Percentiles rank a stretch among this genome's conserved stretches.
These are phyloP conservation scores for Stratiomys singularior DNA, from an alignment of 2,888 invertebrate species.

Conservation along the genomic window DNA sequence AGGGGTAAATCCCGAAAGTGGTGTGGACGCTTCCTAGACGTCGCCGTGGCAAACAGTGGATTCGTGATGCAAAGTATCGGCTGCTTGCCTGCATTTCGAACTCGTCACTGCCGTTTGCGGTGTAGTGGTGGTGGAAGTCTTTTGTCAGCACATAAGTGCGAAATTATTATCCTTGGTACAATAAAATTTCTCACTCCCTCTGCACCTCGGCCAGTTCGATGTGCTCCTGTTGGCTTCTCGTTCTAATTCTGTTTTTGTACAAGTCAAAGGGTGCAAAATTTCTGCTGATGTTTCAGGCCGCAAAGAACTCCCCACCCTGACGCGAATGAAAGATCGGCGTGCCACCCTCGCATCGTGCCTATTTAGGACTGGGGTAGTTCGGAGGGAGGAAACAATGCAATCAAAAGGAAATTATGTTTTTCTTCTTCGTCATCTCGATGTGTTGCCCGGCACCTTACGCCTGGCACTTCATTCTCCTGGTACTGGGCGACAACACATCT, in stretches of 20 bases:
- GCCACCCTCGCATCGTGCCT: not conserved
- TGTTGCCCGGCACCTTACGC: conserved; percentile 28
- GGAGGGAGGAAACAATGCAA: conserved; percentile 48
- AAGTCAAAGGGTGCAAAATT: conserved; percentile 38
- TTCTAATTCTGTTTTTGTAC: conserved; percentile 8
- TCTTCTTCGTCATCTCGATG: conserved; percentile 30
- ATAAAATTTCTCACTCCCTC: conserved; percentile 49
- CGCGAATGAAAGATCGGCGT: not conserved
- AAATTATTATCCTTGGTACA: conserved; percentile 52
- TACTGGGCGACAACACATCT: not conserved
- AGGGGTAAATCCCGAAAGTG: not conserved
- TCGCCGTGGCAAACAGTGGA: not conserved
- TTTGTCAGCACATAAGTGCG: conserved; percentile 52
- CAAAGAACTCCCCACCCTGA: not conserved
- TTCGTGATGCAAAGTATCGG: not conserved
- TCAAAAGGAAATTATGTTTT: conserved; percentile 52
- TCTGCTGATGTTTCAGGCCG: conserved; percentile 28
- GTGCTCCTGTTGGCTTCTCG: not conserved
- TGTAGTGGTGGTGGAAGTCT: conserved; percentile 49
- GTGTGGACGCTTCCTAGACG: not conserved
- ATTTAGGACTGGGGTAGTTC: conserved; percentile 1
- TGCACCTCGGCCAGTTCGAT: not conserved
- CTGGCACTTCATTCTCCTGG: not conserved
- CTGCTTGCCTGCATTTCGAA: not conserved
- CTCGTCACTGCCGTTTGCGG: conserved; percentile 6